phyloP scores from a whole-genome alignment of 2,797 vertebrate genomes.

The Harpagifer antarcticus region DNA sequence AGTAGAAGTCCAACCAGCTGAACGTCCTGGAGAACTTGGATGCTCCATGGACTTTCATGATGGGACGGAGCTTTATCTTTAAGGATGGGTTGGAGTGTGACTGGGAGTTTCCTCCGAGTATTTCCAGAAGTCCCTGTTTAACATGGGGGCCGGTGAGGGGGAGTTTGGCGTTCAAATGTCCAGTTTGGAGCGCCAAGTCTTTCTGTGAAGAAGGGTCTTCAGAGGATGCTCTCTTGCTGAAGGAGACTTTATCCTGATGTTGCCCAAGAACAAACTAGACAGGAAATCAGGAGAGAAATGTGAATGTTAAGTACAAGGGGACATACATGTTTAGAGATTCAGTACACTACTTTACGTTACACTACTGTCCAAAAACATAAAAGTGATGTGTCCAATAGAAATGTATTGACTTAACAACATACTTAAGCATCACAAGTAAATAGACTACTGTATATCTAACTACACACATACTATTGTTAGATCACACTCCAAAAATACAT shows the following conservation, averaged over 20 bases:
- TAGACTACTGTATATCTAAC: no score
- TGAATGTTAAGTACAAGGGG: neutral
- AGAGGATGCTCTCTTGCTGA: slow-evolving; percentile 62
- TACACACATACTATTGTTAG: neutral
- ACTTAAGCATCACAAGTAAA: neutral
- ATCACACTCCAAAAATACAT: neutral
- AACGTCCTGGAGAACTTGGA: slow-evolving; percentile 94
- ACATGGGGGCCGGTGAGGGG: slow-evolving; percentile 70
- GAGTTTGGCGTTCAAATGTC: slow-evolving; percentile 66
- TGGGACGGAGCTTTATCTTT: slow-evolving; percentile 76
- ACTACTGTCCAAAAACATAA: neutral
- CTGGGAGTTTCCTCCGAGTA: slow-evolving; percentile 70
- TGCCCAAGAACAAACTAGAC: slow-evolving; percentile 83
- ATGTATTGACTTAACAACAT: neutral
- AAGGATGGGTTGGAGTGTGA: slow-evolving; percentile 58
- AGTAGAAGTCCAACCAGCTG: slow-evolving; percentile 97
- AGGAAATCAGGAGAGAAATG: slow-evolving; percentile 18
- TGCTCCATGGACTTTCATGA: slow-evolving; percentile 55
- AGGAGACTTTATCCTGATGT: slow-evolving; percentile 62
- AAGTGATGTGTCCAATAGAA: neutral
- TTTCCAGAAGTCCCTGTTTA: slow-evolving; percentile 81
- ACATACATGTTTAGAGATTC: neutral
- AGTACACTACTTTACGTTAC: neutral
- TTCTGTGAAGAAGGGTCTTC: slow-evolving; percentile 43
- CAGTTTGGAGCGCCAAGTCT: slow-evolving; percentile 56